Percentiles rank a stretch among this genome's conserved stretches.
phyloP scores from a whole-genome alignment of 2,888 invertebrate species.

The Mantis religiosa region DNA sequence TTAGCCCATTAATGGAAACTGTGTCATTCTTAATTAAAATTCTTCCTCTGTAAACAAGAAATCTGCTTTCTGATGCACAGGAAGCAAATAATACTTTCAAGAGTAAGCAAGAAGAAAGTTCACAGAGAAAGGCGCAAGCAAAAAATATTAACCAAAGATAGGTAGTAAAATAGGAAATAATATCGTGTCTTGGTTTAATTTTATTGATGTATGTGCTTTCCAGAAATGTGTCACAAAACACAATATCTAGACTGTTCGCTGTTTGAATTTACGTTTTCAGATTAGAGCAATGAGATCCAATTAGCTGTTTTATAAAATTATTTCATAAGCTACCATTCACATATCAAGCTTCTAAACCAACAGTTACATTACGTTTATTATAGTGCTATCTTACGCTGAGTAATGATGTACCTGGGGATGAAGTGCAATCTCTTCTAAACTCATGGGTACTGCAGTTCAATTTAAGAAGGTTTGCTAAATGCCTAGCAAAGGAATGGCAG shows the following conservation, averaged over 20 bases:
- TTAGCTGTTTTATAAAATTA: too few species aligned
- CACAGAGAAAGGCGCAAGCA: not conserved
- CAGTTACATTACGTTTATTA: too few species aligned
- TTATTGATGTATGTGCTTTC: not conserved
- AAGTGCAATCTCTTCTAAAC: not conserved
- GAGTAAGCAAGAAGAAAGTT: not conserved
- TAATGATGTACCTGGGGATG: not conserved
- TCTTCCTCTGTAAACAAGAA: not conserved
- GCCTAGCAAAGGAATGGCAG: not conserved
- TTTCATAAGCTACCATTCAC: too few species aligned
- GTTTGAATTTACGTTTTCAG: too few species aligned
- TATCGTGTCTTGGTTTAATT: not conserved
- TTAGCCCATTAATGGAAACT: not conserved
- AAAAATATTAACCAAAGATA: not conserved
- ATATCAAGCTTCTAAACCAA: too few species aligned
- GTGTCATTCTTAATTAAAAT: not conserved
- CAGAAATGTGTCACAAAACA: not conserved
- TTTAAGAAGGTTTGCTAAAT: not conserved
- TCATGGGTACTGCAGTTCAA: not conserved
- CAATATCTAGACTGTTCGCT: too few species aligned
- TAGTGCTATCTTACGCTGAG: too few species aligned
- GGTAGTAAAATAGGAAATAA: not conserved
- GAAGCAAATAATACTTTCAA: not conserved
- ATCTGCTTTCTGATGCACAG: not conserved
- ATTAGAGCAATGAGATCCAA: too few species aligned